Base-by-base conservation (phyloP, 2,888 invertebrate species). In the Pterostichus madidus region DNA sequence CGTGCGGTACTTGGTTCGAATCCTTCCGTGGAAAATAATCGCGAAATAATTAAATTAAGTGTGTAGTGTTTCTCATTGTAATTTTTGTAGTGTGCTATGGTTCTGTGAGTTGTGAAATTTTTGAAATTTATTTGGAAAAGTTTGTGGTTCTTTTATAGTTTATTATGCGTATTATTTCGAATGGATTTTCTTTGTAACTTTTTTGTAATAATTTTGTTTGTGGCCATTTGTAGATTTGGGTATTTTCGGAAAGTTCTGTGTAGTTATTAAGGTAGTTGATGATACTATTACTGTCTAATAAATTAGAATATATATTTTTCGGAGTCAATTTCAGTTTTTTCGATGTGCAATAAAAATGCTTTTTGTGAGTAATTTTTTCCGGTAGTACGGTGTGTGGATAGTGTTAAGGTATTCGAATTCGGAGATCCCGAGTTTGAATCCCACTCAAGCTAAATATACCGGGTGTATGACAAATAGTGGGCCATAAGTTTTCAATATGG, bases 171-270 rank as follows among this genome's bases (percentile, higher is more conserved):
- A 5, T 32, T 64, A 13, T 64, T 11, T 4, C 4, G 11, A 64
- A 64, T 31, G 61, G 24, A 4, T 17, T 61, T 61, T 61, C 61
- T 13, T 24, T 31, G 61, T 11, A 61, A 61, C 10, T 17, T 61
- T n/a, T 64, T 64, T 39, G 31, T 32, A n/a, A 64, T 32, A n/a
- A 64, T 32, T 64, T 64, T 64, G 64, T 64, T 64, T 64, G 64
- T 11, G 64, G 3, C 10, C 59, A 13, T 59, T 10, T 8, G 11
- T 0, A 31, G 13, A 13, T 64, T 64, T 35, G 6, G 13, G 35
- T 4, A 31, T 31, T 32, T 32, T 64, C 5, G n/a, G 31, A 64
- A 64, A 73, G 46, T 73, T 73, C 15, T 73, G 17, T 73, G 32
- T 5, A 7, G 46, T 46, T 44, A 24, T 64, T 35, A 32, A 7